A percentile compares a stretch with the other conserved stretches of the same genome.
phyloP scores from a whole-genome alignment of 2,888 invertebrate genomes.

The Corythucha ciliata region DNA sequence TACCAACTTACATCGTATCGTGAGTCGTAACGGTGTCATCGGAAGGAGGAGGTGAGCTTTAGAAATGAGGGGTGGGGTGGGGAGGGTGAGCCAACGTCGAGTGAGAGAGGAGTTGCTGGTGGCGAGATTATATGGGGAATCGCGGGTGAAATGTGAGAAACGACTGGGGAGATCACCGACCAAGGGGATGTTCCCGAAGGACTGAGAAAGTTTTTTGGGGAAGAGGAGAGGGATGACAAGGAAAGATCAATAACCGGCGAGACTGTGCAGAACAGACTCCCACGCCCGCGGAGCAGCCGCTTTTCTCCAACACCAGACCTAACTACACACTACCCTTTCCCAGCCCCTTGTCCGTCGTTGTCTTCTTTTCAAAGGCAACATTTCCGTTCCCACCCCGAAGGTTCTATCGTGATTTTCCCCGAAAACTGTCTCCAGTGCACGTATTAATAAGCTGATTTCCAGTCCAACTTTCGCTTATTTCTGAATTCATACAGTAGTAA shows the following conservation, averaged over 20 bases:
- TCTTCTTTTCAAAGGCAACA: no score
- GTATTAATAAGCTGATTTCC: no score
- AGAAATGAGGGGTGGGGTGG: no score
- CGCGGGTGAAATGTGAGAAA: constrained; percentile 1
- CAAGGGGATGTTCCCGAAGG: constrained; percentile 25
- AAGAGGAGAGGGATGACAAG: constrained; percentile 14
- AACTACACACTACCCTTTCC: not conserved
- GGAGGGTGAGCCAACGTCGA: not conserved
- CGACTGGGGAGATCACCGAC: constrained; percentile 7
- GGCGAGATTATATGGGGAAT: not conserved
- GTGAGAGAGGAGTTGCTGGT: no score
- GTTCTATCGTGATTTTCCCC: no score
- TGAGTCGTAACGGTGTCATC: not conserved
- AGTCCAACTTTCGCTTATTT: no score
- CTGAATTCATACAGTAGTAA: no score
- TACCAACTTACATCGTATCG: not conserved
- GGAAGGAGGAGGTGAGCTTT: not conserved
- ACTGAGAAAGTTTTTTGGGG: constrained; percentile 17
- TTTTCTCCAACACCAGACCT: no score
- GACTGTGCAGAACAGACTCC: constrained; percentile 24
- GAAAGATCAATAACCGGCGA: constrained; percentile 23
- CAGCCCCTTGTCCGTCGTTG: no score
- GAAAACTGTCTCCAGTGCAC: no score
- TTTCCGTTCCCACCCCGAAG: no score
- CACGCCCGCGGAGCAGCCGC: constrained; percentile 9